A percentile compares a stretch with the other conserved stretches of the same genome.
phyloP scores from a whole-genome alignment of 2,888 invertebrate species.

The Creontiades dilutus region DNA sequence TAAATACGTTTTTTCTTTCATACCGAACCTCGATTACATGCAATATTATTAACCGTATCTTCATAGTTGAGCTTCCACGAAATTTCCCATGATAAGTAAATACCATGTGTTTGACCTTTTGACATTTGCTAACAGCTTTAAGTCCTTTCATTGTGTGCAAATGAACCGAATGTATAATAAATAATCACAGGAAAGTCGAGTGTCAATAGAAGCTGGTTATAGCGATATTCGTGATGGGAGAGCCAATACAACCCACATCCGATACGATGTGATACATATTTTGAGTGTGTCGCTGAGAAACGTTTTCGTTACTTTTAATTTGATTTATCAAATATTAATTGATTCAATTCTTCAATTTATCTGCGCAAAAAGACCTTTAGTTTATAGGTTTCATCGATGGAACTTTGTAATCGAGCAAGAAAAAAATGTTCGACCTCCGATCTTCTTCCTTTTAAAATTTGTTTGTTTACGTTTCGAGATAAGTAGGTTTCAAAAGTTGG shows the following conservation, averaged over 20 bases:
- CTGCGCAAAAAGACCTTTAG: no score
- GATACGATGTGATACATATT: neutral
- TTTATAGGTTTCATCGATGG: no score
- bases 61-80: neutral
- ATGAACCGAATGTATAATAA: neutral
- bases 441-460: no score
- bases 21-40: no score
- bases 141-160: constrained; percentile 8
- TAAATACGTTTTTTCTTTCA: neutral
- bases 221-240: neutral
- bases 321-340: no score
- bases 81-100: constrained; percentile 7
- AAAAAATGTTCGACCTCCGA: no score
- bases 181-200: neutral
- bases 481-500: no score
- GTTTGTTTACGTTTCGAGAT: no score
- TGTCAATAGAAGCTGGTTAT: neutral
- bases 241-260: neutral
- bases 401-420: no score
- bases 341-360: no score
- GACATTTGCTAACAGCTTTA: neutral
- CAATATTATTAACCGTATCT: neutral
- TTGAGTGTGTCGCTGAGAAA: no score
- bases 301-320: no score
- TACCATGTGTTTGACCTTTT: neutral